Conservation (phyloP, 2,888 invertebrate genomes). For the Agrypnus murinus region DNA sequence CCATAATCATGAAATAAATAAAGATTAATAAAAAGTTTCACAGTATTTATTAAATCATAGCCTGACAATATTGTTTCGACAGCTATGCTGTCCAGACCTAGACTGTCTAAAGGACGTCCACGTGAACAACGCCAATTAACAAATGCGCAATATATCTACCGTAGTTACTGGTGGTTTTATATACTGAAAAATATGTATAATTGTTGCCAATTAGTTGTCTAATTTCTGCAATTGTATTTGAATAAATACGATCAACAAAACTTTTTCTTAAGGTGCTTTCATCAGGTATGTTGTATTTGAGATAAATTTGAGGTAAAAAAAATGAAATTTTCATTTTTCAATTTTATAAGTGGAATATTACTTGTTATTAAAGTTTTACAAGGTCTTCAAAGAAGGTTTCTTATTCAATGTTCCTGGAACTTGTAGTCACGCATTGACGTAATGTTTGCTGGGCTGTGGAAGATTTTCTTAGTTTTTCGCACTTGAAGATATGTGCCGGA, state of each 20-base stretch:
- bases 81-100: too few species aligned
- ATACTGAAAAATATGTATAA: neutral
- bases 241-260: neutral
- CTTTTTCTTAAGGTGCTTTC: constrained; percentile 1
- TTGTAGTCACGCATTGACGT: constrained; percentile 17
- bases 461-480: constrained; percentile 6
- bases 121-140: too few species aligned
- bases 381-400: neutral
- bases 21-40: too few species aligned
- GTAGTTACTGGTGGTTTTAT: neutral
- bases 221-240: neutral
- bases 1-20: too few species aligned
- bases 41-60: too few species aligned
- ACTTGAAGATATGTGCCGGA: constrained; percentile 7
- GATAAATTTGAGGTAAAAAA: too few species aligned
- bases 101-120: too few species aligned
- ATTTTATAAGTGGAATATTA: constrained; percentile 5
- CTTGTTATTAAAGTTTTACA: constrained; percentile 6
- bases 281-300: neutral
- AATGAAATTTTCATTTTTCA: constrained; percentile 1
- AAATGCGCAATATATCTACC: too few species aligned
- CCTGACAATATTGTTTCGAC: too few species aligned
- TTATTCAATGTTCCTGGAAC: constrained; percentile 5
- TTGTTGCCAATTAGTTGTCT: neutral
- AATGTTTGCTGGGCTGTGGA: neutral